These are phyloP conservation scores for Gopherus flavomarginatus DNA, from an alignment of 2,113 vertebrate genomes.

Conservation along the genomic window DNA sequence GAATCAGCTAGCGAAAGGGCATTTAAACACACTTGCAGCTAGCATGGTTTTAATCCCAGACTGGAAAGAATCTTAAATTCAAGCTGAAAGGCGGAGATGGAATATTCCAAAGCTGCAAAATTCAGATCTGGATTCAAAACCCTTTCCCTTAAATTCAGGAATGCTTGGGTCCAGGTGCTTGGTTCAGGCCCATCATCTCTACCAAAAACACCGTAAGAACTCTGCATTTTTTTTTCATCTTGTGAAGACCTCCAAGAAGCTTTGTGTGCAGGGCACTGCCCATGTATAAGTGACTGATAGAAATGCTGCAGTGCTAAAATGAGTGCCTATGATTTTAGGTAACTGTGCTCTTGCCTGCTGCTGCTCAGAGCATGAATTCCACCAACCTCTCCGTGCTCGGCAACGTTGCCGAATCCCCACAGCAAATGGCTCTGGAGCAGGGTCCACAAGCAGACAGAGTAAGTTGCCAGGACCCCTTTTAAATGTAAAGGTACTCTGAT, in stretches of 20 bases:
- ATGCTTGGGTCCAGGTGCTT: background rate
- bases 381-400: slow-evolving; percentile 89
- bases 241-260: background rate
- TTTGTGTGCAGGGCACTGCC: slow-evolving; percentile 37
- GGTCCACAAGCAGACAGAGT: slow-evolving; percentile 83
- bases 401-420: slow-evolving; percentile 85
- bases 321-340: slow-evolving; percentile 78
- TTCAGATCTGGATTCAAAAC: background rate
- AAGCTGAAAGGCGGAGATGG: background rate
- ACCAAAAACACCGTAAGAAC: background rate
- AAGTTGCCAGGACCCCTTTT: slow-evolving; percentile 64
- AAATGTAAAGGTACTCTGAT: background rate
- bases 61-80: background rate
- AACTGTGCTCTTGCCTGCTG: slow-evolving; percentile 86
- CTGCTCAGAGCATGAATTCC: slow-evolving; percentile 86
- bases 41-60: background rate
- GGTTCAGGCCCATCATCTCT: background rate
- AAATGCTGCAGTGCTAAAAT: slow-evolving; percentile 59
- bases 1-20: background rate
- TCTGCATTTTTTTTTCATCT: background rate
- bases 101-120: background rate
- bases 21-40: background rate
- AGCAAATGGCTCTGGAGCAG: slow-evolving; percentile 84
- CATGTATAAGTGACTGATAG: background rate
- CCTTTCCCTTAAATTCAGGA: background rate